Evolutionary conservation across 1,140 invertebrate genomes (phyloP).

Genomic region (Solen grandis): DNA sequence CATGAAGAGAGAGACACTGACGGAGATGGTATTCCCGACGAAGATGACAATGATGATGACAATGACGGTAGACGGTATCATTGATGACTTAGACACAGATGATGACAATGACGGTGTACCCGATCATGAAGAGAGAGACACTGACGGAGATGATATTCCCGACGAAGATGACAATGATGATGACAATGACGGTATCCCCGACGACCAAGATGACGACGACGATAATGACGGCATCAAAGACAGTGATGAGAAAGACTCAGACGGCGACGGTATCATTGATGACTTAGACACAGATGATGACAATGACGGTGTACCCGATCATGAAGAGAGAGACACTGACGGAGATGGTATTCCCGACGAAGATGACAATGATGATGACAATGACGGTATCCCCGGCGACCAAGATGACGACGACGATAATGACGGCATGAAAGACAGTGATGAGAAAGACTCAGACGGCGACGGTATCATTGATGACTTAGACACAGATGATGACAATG

Average conservation of each 20-base stretch:
- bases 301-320: conserved; percentile 55
- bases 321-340: conserved; percentile 64
- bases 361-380: conserved; percentile 67
- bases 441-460: conserved; percentile 58
- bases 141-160: conserved; percentile 67
- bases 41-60: conserved; percentile 72
- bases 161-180: conserved; percentile 60
- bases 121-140: conserved; percentile 59
- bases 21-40: conserved; percentile 72
- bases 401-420: conserved; percentile 16
- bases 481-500: conserved; percentile 43
- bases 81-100: conserved; percentile 62
- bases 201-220: conserved; percentile 65
- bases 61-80: conserved; percentile 71
- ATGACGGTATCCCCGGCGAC: conserved; percentile 49
- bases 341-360: conserved; percentile 75
- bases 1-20: conserved; percentile 66
- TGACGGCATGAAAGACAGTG: conserved; percentile 9
- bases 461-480: conserved; percentile 71
- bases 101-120: conserved; percentile 72
- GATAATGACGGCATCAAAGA: conserved; percentile 75
- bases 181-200: conserved; percentile 61
- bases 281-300: conserved; percentile 61
- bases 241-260: conserved; percentile 70
- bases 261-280: conserved; percentile 69